Percentiles rank a stretch among this genome's conserved stretches.
phyloP scores from a whole-genome alignment of 2,797 vertebrate genomes.

The Anabacerthia variegaticeps region DNA sequence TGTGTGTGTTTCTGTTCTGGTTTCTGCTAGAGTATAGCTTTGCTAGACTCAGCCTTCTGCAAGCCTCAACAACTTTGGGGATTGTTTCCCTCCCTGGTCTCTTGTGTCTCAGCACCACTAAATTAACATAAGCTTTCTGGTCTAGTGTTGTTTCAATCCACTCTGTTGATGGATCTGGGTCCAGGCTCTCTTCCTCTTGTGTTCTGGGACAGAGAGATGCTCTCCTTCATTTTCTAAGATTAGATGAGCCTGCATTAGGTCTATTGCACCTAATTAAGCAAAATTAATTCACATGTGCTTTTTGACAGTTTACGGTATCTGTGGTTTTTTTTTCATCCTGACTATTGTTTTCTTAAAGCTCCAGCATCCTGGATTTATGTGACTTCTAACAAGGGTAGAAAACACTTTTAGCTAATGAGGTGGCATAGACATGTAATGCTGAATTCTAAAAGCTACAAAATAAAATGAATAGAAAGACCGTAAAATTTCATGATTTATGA shows the following conservation, averaged over 20 bases:
- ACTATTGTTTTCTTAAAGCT: background rate
- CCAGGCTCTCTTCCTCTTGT: background rate
- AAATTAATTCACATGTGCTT: background rate
- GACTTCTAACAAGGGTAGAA: background rate
- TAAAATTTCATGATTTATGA: background rate
- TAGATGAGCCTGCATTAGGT: background rate
- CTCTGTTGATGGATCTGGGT: rapidly evolving
- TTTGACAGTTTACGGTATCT: background rate
- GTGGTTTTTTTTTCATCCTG: background rate
- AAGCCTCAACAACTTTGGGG: background rate
- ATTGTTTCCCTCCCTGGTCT: background rate
- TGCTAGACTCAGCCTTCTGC: background rate
- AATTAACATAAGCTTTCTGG: background rate
- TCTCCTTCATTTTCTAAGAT: background rate
- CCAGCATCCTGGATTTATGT: background rate
- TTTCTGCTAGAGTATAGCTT: background rate
- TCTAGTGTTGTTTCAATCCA: background rate
- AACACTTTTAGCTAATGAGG: background rate
- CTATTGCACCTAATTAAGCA: background rate
- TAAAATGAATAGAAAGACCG: background rate
- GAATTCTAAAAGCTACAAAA: background rate
- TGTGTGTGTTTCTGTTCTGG: background rate
- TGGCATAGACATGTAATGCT: background rate
- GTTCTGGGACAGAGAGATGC: background rate
- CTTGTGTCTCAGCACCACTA: background rate